These are phyloP conservation scores for Diplogasteroides magnus DNA, from an alignment of 1,140 invertebrate species.

Conservation along the genomic window DNA sequence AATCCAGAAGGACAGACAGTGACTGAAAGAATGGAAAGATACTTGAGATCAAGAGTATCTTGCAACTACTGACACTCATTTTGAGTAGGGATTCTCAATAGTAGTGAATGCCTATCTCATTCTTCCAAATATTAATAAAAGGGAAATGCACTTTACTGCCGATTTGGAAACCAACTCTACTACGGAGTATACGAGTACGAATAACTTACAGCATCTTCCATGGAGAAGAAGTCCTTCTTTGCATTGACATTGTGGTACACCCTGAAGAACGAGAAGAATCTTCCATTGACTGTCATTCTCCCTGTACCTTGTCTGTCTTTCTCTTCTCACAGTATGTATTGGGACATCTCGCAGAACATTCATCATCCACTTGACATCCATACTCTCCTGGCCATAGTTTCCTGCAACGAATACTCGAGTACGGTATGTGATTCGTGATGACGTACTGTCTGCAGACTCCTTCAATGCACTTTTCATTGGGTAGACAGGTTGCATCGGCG, in stretches of 20 bases:
- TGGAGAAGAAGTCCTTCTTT: constrained; percentile 44
- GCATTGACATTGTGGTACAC: constrained; percentile 45
- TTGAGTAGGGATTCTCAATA: background rate
- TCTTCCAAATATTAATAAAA: too few species aligned
- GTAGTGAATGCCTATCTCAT: too few species aligned
- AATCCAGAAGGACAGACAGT: constrained; percentile 43
- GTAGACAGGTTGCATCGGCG: constrained; percentile 45
- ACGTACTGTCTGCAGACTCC: constrained; percentile 45
- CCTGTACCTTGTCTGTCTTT: constrained; percentile 35
- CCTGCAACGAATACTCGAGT: constrained; percentile 30
- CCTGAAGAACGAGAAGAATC: background rate
- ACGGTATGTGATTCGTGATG: too few species aligned
- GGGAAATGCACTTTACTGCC: too few species aligned
- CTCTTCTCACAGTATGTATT: constrained; percentile 49
- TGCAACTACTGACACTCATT: constrained; percentile 18
- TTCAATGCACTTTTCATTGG: constrained; percentile 49
- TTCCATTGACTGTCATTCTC: background rate
- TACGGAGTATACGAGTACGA: too few species aligned
- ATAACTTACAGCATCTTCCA: constrained; percentile 48
- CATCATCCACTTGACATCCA: constrained; percentile 36
- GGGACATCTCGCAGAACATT: constrained; percentile 41
- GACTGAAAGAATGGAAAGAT: constrained; percentile 33
- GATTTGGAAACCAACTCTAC: too few species aligned
- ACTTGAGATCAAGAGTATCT: too few species aligned
- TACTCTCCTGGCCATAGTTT: constrained; percentile 50